Evolutionary conservation across 1,140 invertebrate genomes (phyloP), one percentile per base, ranked within the genome.

Genomic region (Protaetia brevitarsis): DNA sequence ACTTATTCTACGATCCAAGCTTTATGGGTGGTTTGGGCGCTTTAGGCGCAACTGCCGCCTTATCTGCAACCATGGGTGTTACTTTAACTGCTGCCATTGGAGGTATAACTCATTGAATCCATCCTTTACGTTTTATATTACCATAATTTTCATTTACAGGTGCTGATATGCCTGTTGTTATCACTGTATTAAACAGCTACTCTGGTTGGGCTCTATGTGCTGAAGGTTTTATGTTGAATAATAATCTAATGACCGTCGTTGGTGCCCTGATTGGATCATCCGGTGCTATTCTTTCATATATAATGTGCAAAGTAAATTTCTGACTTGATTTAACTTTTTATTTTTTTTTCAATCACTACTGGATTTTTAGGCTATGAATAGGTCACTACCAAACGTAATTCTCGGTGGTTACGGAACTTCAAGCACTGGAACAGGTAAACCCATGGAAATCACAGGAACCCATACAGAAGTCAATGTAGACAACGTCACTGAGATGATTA

Each of bases 201-300:
- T 88, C 86, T 0, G 87, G 87, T 4, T 96, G 93, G 93, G 93
- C 93, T 13, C 81, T 95, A 45, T 88, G 87, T 81, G 93, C 93
- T 31, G 93, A 96, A 82, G 94, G 94, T 37, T 95, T 96, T 78
- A 95, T 96, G 93, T 81, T 96, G 34, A 93, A 96, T 79, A 96
- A 96, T 79, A 94, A 91, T 69, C 79, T 96, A 29, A 93, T 96
- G 91, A 96, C 93, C 4, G 89, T 95, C 72, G 92, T 96, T 23
- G 94, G 94, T 29, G 91, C 94, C 10, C 80, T 96, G 66, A 96
- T 96, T 79, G 94, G 94, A 56, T 93, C 90, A 29, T 94, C 91
- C 68, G 94, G 94, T 76, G 94, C 93, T 59, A 96, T 96, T 79
- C 83, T 96, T 2, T 95, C 93, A 0, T 95, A 96, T 79, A 96